phyloP scores from a whole-genome alignment of 1,140 invertebrate genomes.

The Acyrthosiphon pisum region DNA sequence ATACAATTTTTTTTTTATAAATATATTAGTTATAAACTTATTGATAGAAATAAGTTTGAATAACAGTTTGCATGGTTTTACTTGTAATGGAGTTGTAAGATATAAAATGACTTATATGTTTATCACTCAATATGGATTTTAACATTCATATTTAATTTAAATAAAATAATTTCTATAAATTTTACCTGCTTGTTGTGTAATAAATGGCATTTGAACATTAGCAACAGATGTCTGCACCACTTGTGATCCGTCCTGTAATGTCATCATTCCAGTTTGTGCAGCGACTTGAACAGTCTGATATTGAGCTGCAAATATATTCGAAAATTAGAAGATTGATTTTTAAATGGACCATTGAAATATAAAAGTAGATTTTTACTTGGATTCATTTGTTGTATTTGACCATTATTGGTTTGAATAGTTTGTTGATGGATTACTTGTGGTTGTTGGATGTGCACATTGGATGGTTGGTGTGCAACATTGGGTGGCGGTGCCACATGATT shows the following conservation, averaged over 20 bases:
- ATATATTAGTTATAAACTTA: not conserved
- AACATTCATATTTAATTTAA: not conserved
- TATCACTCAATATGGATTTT: not conserved
- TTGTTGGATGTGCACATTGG: slow-evolving; percentile 31
- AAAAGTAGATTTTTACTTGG: slow-evolving; percentile 33
- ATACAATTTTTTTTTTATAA: not conserved
- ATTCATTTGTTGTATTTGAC: slow-evolving; percentile 48
- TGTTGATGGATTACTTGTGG: slow-evolving; percentile 49
- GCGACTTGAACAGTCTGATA: slow-evolving; percentile 54
- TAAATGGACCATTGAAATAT: not conserved
- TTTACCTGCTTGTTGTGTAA: slow-evolving; percentile 50
- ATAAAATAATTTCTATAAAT: not conserved
- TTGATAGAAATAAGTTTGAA: not conserved
- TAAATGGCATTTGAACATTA: slow-evolving; percentile 53
- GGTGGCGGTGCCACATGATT: slow-evolving; percentile 61
- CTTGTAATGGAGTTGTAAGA: not conserved
- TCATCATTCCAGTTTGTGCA: slow-evolving; percentile 47
- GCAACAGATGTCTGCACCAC: slow-evolving; percentile 51
- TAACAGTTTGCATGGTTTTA: not conserved
- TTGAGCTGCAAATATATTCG: slow-evolving; percentile 22
- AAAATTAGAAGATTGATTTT: not conserved
- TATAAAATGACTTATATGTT: not conserved
- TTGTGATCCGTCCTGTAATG: slow-evolving; percentile 46
- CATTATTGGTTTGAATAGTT: slow-evolving; percentile 51
- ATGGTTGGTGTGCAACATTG: slow-evolving; percentile 58